phyloP scores from a whole-genome alignment of 2,888 invertebrate genomes.

The Phengaris alcon region DNA sequence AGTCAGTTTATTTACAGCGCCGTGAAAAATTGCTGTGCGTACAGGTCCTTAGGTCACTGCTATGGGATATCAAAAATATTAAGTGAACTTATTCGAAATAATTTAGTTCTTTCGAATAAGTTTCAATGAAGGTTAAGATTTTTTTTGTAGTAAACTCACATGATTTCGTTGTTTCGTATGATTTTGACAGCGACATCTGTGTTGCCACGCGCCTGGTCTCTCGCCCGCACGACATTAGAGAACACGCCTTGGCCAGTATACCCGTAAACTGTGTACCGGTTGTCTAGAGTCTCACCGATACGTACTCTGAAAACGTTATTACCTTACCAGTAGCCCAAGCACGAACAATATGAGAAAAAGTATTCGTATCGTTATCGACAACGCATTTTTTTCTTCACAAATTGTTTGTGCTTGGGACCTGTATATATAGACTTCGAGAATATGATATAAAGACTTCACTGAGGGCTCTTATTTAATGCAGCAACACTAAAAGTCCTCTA shows the following conservation, averaged over 20 bases:
- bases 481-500: too few relatives aligned
- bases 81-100: too few relatives aligned
- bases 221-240: constrained; percentile 96
- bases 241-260: constrained; percentile 99
- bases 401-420: too few relatives aligned
- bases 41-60: too few relatives aligned
- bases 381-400: too few relatives aligned
- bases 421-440: too few relatives aligned
- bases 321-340: background rate
- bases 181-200: constrained; percentile 98
- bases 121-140: background rate
- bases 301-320: constrained; percentile 82
- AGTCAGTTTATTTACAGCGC: too few relatives aligned
- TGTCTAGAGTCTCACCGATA: constrained; percentile 95
- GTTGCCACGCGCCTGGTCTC: constrained; percentile 92
- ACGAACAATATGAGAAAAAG: background rate
- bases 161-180: constrained; percentile 98
- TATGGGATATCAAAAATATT: too few relatives aligned
- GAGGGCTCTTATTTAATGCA: too few relatives aligned
- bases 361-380: too few relatives aligned
- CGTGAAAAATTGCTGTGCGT: too few relatives aligned
- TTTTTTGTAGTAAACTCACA: constrained; percentile 80
- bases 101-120: background rate
- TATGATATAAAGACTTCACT: too few relatives aligned
- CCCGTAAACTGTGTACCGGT: constrained; percentile 95